A percentile compares a stretch with the other conserved stretches of the same genome.
These are phyloP conservation scores for Neotragus moschatus DNA, from an alignment of 2,113 vertebrate species.

Conservation along the genomic window DNA sequence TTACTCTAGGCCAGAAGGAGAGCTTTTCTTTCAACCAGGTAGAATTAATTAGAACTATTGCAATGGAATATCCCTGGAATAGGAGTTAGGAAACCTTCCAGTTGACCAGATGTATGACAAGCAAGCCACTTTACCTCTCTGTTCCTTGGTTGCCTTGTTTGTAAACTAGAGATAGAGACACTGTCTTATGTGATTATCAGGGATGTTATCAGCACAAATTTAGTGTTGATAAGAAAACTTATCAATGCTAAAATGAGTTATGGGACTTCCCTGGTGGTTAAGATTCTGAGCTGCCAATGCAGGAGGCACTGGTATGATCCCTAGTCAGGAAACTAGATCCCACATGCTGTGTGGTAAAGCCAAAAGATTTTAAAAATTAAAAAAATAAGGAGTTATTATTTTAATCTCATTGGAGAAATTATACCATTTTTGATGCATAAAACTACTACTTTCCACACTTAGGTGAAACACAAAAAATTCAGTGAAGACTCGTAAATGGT, in stretches of 20 bases:
- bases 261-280: not conserved
- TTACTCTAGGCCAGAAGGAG: not conserved
- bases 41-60: not conserved
- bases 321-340: not conserved
- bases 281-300: not conserved
- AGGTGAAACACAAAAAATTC: not conserved
- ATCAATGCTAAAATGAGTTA: not conserved
- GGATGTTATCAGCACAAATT: not conserved
- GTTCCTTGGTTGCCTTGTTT: not conserved
- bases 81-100: not conserved
- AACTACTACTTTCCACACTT: not conserved
- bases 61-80: not conserved
- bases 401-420: constrained; percentile 11
- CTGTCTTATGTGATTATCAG: not conserved
- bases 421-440: not conserved
- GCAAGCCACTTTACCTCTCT: not conserved
- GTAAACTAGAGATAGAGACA: not conserved
- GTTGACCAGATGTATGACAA: not conserved
- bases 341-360: not conserved
- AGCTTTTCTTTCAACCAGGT: not conserved
- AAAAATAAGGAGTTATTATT: not conserved
- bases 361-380: not conserved
- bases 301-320: not conserved
- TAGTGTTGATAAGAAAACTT: not conserved
- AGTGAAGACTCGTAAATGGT: not conserved